These are phyloP conservation scores for Habropoda laboriosa DNA, from an alignment of 1,140 invertebrate genomes.

Conservation along the genomic window DNA sequence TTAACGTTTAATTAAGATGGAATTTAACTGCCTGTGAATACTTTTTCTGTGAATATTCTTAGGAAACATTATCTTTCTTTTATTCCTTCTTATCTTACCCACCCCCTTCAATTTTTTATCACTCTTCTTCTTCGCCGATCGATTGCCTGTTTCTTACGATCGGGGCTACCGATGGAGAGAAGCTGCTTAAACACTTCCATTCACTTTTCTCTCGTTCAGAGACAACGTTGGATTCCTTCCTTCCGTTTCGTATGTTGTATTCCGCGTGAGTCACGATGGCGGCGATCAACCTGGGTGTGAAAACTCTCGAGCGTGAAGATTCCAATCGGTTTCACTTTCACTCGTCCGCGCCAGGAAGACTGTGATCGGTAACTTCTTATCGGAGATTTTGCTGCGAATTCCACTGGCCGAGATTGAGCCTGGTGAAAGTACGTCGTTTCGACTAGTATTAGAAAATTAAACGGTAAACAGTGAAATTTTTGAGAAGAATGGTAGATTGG, in stretches of 20 bases:
- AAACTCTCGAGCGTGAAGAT: neutral
- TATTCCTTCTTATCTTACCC: no score
- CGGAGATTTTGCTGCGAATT: no score
- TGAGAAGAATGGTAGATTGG: no score
- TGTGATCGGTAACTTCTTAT: neutral
- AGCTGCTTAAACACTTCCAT: no score
- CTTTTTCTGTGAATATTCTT: slow-evolving; percentile 16
- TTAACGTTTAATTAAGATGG: neutral
- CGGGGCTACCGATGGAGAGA: neutral
- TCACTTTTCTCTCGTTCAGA: no score
- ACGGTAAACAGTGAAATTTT: no score
- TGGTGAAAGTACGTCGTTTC: neutral
- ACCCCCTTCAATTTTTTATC: no score
- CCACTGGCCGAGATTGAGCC: neutral
- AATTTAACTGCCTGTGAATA: slow-evolving; percentile 22
- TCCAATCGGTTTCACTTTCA: neutral
- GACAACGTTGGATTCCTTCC: neutral
- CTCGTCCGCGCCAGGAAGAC: neutral
- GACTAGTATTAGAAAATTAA: no score
- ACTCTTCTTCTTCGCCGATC: neutral
- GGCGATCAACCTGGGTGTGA: neutral
- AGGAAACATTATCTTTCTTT: slow-evolving; percentile 2
- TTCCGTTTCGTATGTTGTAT: neutral
- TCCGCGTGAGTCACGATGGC: neutral
- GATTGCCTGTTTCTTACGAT: neutral